Evolutionary conservation across 2,888 invertebrate genomes (phyloP), one percentile per base, ranked within the genome.

Genomic region (Cryptosula pallasiana): DNA sequence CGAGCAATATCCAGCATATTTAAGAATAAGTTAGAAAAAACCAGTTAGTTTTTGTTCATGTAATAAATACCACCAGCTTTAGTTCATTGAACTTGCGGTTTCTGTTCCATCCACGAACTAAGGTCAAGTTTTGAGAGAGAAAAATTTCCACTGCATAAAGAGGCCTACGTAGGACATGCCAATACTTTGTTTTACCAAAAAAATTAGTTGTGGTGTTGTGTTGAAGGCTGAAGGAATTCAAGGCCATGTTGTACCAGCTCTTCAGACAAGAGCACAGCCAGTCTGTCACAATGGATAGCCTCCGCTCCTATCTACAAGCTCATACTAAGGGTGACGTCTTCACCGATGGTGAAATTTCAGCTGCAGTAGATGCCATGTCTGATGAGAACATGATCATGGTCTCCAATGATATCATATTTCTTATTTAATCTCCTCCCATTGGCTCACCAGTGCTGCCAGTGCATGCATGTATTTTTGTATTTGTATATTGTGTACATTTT

Each of bases 351-450:
- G 96, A 97, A 87, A 87, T 95, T 3, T 85, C 87, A 58, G 90
- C 91, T 0, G 95, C 95, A 1, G 87, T 97, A 16, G 87, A 89
- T 16, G 88, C 88, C 74, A 94, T 97, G 95, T 91, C 91, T 1
- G 90, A 91, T 54, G 93, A 92, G 76, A 96, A 95, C 86, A 93
- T 94, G 83, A 89, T 96, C 74, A 95, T 97, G 95, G 87, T 93
- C 78, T 80, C 82, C 1, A 36, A 54, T 36, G 70, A 70, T 27
- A 63, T 63, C 34, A 63, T 63, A 27, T 63, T 63, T 32, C 27
- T 63, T 13, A 63, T 63, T 32, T 63, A 32, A 13, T 45, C 45
- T 45, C 45, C 45, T n/a, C n/a, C n/a, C n/a, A n/a, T n/a, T n/a
- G n/a, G n/a, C n/a, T n/a, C n/a, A n/a, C n/a, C n/a, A n/a, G n/a